Evolutionary conservation across 2,797 vertebrate species (phyloP).

Genomic region (Sphenodon punctatus): DNA sequence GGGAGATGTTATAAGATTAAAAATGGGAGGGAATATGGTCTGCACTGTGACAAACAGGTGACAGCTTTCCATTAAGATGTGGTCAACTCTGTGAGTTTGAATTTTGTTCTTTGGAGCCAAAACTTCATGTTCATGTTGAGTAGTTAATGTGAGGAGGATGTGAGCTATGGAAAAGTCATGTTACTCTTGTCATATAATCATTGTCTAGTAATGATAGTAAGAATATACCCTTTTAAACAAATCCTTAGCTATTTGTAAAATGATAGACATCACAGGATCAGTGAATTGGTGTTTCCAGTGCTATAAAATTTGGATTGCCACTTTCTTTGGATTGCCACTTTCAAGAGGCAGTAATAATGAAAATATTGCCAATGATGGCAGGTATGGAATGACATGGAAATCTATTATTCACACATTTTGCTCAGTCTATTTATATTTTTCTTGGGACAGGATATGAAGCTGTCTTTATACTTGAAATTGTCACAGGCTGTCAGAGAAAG

Average conservation of each 20-base stretch:
- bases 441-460: neutral
- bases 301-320: too few relatives aligned
- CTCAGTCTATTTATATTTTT: neutral
- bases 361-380: neutral
- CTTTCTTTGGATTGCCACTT: constrained; percentile 6
- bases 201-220: too few relatives aligned
- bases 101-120: neutral
- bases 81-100: neutral
- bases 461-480: constrained; percentile 27
- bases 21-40: neutral
- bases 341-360: constrained; percentile 25
- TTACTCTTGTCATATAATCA: too few relatives aligned
- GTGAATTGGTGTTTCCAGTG: neutral
- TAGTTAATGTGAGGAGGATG: too few relatives aligned
- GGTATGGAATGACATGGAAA: neutral
- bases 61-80: neutral
- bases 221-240: neutral
- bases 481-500: constrained; percentile 7
- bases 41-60: neutral
- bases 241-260: neutral
- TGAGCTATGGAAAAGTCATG: too few relatives aligned
- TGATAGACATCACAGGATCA: neutral
- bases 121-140: too few relatives aligned
- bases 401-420: neutral
- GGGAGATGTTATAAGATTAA: accelerated